Percentiles rank a stretch among this genome's conserved stretches.
Evolutionary conservation across 2,888 invertebrate genomes (phyloP).

Genomic region (Dynastes tityus): DNA sequence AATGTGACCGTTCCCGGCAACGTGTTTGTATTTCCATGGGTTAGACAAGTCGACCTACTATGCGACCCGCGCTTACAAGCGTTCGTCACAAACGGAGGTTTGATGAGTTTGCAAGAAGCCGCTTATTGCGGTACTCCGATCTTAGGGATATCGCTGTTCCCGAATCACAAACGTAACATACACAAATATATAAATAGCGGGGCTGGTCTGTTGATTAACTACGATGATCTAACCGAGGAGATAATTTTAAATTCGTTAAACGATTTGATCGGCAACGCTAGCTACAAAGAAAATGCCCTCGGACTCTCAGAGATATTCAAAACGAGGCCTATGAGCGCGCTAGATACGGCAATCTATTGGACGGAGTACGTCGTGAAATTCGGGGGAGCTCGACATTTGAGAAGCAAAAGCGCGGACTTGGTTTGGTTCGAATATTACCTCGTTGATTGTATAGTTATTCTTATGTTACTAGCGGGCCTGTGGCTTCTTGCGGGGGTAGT

Average conservation of each 20-base stretch:
- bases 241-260: slow-evolving; percentile 35
- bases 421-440: slow-evolving; percentile 55
- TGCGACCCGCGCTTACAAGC: slow-evolving; percentile 73
- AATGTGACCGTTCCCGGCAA: slow-evolving; percentile 47
- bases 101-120: slow-evolving; percentile 76
- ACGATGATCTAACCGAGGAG: slow-evolving; percentile 36
- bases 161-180: slow-evolving; percentile 67
- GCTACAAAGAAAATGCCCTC: slow-evolving; percentile 50
- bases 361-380: slow-evolving; percentile 55
- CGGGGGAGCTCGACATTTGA: slow-evolving; percentile 54
- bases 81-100: slow-evolving; percentile 78
- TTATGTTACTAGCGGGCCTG: slow-evolving; percentile 22
- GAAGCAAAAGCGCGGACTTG: slow-evolving; percentile 52
- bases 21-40: slow-evolving; percentile 47
- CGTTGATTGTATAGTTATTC: slow-evolving; percentile 52
- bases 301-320: slow-evolving; percentile 52
- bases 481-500: neutral
- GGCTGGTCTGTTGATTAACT: slow-evolving; percentile 56
- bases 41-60: slow-evolving; percentile 51
- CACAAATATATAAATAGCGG: slow-evolving; percentile 57
- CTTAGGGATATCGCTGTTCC: slow-evolving; percentile 73
- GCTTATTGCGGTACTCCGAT: slow-evolving; percentile 74
- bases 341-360: slow-evolving; percentile 56
- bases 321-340: slow-evolving; percentile 53
- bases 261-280: slow-evolving; percentile 46